Base-by-base conservation (phyloP, 2,888 invertebrate genomes). In the Andrena bucephala region DNA sequence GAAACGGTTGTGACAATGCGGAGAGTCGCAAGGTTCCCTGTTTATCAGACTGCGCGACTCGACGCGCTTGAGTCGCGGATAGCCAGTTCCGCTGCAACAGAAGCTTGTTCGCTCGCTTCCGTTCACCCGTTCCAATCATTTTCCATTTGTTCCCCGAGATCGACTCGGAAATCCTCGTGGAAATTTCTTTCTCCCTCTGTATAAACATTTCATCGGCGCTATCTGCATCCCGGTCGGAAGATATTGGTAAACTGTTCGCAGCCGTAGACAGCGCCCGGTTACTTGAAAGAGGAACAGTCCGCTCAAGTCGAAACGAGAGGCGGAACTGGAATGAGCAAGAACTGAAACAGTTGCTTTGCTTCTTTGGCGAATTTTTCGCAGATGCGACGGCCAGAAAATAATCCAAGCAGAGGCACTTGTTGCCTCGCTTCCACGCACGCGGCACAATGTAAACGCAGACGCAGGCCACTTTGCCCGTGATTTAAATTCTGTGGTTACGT, bases 341-440 rank as follows among this genome's bases (percentile, higher is more conserved):
- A 27, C 2, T 3, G 65, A 65, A 42, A 16, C 65, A 65, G 4
- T 54, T 48, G 42, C 54, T 63, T 36, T 36, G 1, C 62, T 75
- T 62, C 36, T 70, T 70, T 13, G 29, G 16, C 36, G 27, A 71
- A 27, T 62, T 62, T 71, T 71, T 62, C 16, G 8, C 29, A 8
- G 29, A 10, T 42, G 3, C 42, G 10, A 0, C 16, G 13, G 69
- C 27, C 7, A 42, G 54, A 36, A 36, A 31, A 59, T 67, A 29
- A 31, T 66, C 36, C 31, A 24, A 59, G 73, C 16, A 24, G 50
- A 29, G 8, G 62, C 36, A n/a, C 75, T 70, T 29, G 70, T 70
- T 75, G 50, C 62, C 54, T 29, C n/a, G n/a, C 2, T 10, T 27
- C 5, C 5, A 10, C 31, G 5, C 27, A n/a, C 20, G 13, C 24